Evolutionary conservation across 2,888 invertebrate genomes (phyloP).

Genomic region (Acanthosepion esculentum): DNA sequence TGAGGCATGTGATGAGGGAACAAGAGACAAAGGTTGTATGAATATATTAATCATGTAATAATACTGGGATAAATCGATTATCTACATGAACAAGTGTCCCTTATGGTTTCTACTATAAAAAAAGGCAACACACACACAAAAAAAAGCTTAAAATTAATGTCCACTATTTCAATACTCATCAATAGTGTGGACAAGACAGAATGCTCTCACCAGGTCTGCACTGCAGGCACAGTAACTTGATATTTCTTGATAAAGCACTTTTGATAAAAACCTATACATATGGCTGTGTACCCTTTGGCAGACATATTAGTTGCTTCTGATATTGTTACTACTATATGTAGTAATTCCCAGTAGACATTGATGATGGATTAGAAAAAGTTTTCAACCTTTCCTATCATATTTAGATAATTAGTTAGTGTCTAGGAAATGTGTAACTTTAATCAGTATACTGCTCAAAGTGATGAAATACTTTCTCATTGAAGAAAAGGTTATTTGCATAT

Average conservation of each 20-base stretch:
- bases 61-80: not conserved
- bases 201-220: not conserved
- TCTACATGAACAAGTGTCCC: not conserved
- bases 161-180: not conserved
- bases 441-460: not conserved
- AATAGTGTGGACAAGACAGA: not conserved
- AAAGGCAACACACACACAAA: not conserved
- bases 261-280: conserved; percentile 1
- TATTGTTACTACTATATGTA: not conserved
- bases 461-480: not conserved
- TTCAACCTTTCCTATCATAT: not conserved
- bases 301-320: not conserved
- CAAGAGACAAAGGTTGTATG: not conserved
- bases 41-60: not conserved
- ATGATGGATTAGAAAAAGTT: not conserved
- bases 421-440: not conserved
- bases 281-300: not conserved
- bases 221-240: not conserved
- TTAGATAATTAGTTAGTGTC: conserved; percentile 3
- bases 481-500: not conserved
- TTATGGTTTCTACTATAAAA: not conserved
- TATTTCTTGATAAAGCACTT: conserved; percentile 33
- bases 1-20: not conserved
- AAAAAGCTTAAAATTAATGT: not conserved
- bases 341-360: not conserved